Base-by-base conservation (phyloP, 2,113 vertebrate genomes). In the Malurus alboscapulatus region DNA sequence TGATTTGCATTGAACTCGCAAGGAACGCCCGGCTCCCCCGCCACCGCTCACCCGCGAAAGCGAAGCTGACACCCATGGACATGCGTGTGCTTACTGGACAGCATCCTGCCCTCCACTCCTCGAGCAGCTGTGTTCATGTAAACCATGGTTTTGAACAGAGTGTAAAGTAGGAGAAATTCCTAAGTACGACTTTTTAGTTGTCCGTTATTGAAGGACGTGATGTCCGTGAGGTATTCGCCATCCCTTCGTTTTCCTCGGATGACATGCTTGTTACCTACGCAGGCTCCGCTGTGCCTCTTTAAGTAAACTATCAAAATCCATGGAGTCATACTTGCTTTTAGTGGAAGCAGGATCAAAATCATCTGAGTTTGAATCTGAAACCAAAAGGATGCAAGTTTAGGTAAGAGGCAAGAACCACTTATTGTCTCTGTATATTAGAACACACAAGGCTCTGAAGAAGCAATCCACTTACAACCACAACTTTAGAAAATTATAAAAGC, bases 281-380 rank as follows among this genome's bases (percentile, higher is more conserved):
- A 99, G 98, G 97, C 99, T 99, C 97, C 98, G 97, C 97, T 99
- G 99, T 88, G 99, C 99, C 98, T 99, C 99, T 97, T 97, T 98
- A 93, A 99, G 98, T 98, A 99, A 99, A 98, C 98, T 99, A 98
- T 99, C 99, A 90, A 99, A 99, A 98, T 99, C 99, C 98, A 99
- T 98, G 97, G 98, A 99, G 98, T 99, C 99, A 92, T 99, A 99
- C 98, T 99, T 99, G 99, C 99, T 99, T 98, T 99, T 99, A 93
- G 99, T 98, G 97, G 99, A 99, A 98, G 99, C 98, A 97, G 99
- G 99, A 98, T 99, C 99, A 98, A 99, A 99, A 98, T 99, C 99
- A 92, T 99, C 99, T 96, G 98, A 98, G 97, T 99, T 98, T 97
- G 99, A 98, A 98, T 99, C 98, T 99, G 97, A 93, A 98, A 98